Evolutionary conservation across 2,888 invertebrate genomes (phyloP).

Genomic region (Hirtodrosophila cameraria): DNA sequence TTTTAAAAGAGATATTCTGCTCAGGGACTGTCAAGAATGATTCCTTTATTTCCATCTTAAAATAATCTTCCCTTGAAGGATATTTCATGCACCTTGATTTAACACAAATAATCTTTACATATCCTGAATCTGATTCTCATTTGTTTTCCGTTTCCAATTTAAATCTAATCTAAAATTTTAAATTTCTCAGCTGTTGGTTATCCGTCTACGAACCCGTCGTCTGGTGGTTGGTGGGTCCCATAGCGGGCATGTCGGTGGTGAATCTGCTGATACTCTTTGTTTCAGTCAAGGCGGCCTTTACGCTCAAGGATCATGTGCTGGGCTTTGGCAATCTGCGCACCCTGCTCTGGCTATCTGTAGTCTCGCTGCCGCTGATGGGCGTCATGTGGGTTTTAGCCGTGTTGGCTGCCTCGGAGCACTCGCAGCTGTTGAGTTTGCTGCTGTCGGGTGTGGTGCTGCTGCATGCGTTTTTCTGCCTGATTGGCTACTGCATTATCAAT

Average conservation of each 20-base stretch:
- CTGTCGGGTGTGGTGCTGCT: constrained; percentile 91
- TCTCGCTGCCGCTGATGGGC: constrained; percentile 92
- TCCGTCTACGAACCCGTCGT: constrained; percentile 96
- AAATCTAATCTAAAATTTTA: neutral
- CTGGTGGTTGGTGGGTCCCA: constrained; percentile 97
- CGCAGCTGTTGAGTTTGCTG: constrained; percentile 89
- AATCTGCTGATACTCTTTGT: constrained; percentile 92
- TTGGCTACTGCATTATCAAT: constrained; percentile 95
- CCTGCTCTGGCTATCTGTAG: constrained; percentile 93
- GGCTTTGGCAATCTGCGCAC: constrained; percentile 94
- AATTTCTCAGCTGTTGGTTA: constrained; percentile 94
- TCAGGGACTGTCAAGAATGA: too few species aligned
- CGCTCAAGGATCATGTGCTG: constrained; percentile 94
- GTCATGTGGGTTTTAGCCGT: constrained; percentile 94
- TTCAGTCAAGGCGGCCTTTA: constrained; percentile 95
- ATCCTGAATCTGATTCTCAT: too few species aligned
- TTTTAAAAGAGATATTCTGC: too few species aligned
- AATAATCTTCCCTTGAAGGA: too few species aligned
- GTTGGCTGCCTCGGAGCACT: constrained; percentile 90
- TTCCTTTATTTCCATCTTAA: too few species aligned
- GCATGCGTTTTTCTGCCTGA: constrained; percentile 92
- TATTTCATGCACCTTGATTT: too few species aligned
- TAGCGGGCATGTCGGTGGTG: constrained; percentile 90
- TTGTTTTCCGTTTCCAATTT: too few species aligned
- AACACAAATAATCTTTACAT: too few species aligned